These are phyloP conservation scores for Stenolophus ochropezus DNA, from an alignment of 2,888 invertebrate species.

Conservation along the genomic window DNA sequence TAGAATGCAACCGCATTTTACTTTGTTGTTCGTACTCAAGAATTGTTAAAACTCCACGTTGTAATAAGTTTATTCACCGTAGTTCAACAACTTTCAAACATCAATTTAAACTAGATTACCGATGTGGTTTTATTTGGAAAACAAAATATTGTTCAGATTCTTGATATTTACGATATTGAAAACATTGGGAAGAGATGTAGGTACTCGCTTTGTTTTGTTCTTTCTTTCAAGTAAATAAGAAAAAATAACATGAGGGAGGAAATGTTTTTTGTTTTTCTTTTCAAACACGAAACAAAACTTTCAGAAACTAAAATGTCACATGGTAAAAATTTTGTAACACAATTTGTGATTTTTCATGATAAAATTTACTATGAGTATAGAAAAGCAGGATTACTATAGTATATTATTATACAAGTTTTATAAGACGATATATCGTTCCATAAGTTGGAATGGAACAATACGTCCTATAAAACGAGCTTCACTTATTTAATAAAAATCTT, in stretches of 20 bases:
- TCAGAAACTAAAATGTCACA: background rate
- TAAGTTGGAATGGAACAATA: too few relatives aligned
- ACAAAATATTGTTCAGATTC: background rate
- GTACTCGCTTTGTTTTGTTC: background rate
- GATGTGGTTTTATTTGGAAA: background rate
- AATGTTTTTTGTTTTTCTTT: background rate
- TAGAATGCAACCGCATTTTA: slow-evolving; percentile 16
- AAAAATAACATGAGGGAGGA: background rate
- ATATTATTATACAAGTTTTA: too few relatives aligned
- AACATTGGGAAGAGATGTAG: background rate
- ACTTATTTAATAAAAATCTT: too few relatives aligned
- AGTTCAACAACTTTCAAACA: slow-evolving; percentile 16
- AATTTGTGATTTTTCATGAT: too few relatives aligned
- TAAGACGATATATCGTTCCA: too few relatives aligned
- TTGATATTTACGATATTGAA: background rate
- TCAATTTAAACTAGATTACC: slow-evolving; percentile 15
- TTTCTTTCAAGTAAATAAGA: background rate
- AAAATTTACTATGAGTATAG: too few relatives aligned
- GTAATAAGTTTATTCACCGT: slow-evolving; percentile 17
- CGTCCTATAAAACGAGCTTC: too few relatives aligned
- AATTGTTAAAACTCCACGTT: background rate
- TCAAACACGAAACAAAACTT: background rate
- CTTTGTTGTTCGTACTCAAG: background rate
- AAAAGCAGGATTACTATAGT: too few relatives aligned
- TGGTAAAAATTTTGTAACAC: background rate